Percentiles rank a stretch among this genome's conserved stretches.
Conservation (phyloP, 2,113 vertebrate genomes). For the Myocastor coypus region DNA sequence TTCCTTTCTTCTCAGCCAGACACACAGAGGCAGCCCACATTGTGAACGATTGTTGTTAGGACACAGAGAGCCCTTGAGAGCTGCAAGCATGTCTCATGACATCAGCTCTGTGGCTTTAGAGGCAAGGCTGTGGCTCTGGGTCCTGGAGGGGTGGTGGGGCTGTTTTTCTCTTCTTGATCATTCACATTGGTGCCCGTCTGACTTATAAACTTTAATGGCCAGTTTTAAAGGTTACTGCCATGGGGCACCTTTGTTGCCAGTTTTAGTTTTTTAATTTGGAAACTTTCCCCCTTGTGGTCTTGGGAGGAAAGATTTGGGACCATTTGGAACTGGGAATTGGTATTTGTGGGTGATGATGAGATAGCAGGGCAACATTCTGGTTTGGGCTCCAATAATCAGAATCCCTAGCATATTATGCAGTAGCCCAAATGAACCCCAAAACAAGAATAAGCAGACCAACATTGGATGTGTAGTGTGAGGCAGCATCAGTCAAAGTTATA, state of each 20-base stretch:
- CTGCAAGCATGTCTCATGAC: conserved; percentile 86
- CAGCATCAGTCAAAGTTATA: background rate
- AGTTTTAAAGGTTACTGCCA: conserved; percentile 90
- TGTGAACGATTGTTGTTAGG: conserved; percentile 76
- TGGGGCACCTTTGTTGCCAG: conserved; percentile 89
- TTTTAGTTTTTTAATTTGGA: conserved; percentile 92
- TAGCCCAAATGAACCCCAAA: conserved; percentile 72
- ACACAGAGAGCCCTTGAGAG: conserved; percentile 84
- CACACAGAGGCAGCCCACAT: conserved; percentile 75
- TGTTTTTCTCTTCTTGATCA: conserved; percentile 87
- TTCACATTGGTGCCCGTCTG: conserved; percentile 87
- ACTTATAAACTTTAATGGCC: conserved; percentile 91
- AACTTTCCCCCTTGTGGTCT: conserved; percentile 89
- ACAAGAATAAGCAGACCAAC: conserved; percentile 27
- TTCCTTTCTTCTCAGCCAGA: conserved; percentile 84
- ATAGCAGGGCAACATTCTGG: conserved; percentile 79
- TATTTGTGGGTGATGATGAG: conserved; percentile 86
- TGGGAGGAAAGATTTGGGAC: conserved; percentile 87
- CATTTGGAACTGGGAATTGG: conserved; percentile 83
- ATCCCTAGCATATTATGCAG: conserved; percentile 59
- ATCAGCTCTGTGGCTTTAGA: conserved; percentile 87
- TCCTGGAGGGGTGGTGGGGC: conserved; percentile 84
- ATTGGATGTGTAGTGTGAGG: background rate
- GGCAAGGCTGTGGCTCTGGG: conserved; percentile 87
- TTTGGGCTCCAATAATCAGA: conserved; percentile 77